phyloP scores from a whole-genome alignment of 1,140 invertebrate species.

The Sarcophaga bullata region DNA sequence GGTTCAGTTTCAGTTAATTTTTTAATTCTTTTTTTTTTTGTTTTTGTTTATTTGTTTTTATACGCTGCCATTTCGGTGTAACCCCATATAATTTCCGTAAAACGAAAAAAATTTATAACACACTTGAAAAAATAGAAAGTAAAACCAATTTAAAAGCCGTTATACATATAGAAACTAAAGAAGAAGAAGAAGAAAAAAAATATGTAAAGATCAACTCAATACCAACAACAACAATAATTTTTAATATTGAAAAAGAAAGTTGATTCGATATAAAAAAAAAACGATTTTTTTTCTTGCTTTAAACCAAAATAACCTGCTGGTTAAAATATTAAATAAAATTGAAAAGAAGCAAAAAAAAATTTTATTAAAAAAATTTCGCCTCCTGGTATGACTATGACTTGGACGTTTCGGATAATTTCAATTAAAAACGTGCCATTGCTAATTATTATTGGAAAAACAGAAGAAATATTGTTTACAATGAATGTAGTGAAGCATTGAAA shows the following conservation, averaged over 20 bases:
- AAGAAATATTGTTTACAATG: too few species aligned
- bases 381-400: neutral
- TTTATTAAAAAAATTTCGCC: neutral
- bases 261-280: neutral
- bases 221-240: too few species aligned
- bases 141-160: neutral
- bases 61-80: neutral
- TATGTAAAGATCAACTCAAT: too few species aligned
- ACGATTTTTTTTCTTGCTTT: neutral
- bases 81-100: slow-evolving; percentile 14
- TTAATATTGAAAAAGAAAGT: slow-evolving; percentile 10
- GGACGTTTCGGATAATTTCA: neutral
- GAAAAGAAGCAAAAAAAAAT: too few species aligned
- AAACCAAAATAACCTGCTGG: neutral
- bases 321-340: too few species aligned
- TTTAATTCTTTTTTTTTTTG: neutral
- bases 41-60: slow-evolving; percentile 6
- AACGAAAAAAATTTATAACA: neutral
- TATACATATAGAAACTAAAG: too few species aligned
- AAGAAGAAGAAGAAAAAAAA: too few species aligned
- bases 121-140: neutral
- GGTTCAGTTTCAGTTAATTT: neutral
- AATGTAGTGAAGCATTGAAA: too few species aligned
- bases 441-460: neutral
- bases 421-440: slow-evolving; percentile 7